Base-by-base conservation (phyloP, 2,797 vertebrate species). In the Pseudomugil gertrudae region DNA sequence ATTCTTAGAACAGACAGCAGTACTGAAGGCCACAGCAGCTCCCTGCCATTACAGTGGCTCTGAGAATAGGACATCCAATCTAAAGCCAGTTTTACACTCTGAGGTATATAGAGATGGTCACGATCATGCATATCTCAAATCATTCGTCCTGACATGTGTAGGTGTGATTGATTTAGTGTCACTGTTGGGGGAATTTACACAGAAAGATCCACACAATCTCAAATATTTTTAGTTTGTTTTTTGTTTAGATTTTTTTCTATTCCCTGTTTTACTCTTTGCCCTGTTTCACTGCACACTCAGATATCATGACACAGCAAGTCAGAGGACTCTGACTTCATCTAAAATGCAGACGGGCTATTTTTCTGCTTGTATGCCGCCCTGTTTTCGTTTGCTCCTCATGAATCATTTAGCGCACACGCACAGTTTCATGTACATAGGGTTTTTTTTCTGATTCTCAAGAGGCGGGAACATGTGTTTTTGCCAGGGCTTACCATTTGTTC, bases 291-390 rank as follows among this genome's bases (percentile, higher is more conserved):
- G 1, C 65, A 76, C 69, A 78, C 79, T 26, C 66, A 36, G 71
- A 78, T 88, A 87, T 89, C 85, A 89, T 86, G 87, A 89, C 82
- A 72, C 80, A 72, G 85, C 72, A 24, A 79, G 78, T 84, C 76
- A 38, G 75, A 75, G 57, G 72, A 74, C 64, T 66, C 30, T 1
- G 45, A 66, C 78, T 83, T 88, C 84, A 92, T 92, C 71, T 78
- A 84, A 90, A 90, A 93, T 90, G 85, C 88, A 90, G 78, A 86
- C 87, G 13, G 72, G 74, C 81, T 81, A 82, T 85, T 88, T 90
- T 89, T 84, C 75, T 63, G 57, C 83, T 88, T 87, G 85, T 90
- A 79, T 51, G 72, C 79, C 62, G 52, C 72, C 78, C 72, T 90
- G 87, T 86, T 88, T 90, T 83, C 66, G 33, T 87, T 90, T 89